Base-by-base conservation (phyloP, 2,888 invertebrate species). In the Lathronympha strigana region DNA sequence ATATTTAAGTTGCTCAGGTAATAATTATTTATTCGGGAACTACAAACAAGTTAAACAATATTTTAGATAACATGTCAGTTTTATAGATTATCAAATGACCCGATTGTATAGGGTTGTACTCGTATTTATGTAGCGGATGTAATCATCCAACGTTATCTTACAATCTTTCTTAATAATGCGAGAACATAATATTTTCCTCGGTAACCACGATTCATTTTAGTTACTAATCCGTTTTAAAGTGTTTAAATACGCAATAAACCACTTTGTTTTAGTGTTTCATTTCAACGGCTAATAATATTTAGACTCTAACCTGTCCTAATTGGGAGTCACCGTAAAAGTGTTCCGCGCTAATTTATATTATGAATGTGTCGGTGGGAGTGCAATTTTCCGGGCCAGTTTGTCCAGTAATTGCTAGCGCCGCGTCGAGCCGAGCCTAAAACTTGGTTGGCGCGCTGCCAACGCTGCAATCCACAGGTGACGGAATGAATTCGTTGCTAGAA, bases 401-500 rank as follows among this genome's bases (percentile, higher is more conserved):
- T 54, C 49, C 40, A 19, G 66, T 66, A 66, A 66, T 66, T 66
- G 66, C 61, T 54, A 36, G 21, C 28, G 60, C 38, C 23, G 36
- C 33, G 45, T 13, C 49, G 47, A 23, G 40, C 28, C 21, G 49
- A 40, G 47, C 47, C 67, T 67, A 62, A 68, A 62, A 63, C 57
- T 63, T 60, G 38, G 73, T 75, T 74, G 66, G 33, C 64, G 33
- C 62, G 68, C 73, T 73, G 76, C 68, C 68, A 67, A 67, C 67
- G 68, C 67, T 68, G 69, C 66, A 69, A 71, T 74, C 76, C 58
- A 77, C 76, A 78, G 76, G 76, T 78, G 75, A 76, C 66, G 63
- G 47, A 38, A 50, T 50, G 28, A 54, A 54, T 53, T 66, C 13
- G 47, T 47, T 61, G 36, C 47, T 47, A 8, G 11, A 33, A 17